These are phyloP conservation scores for Caenorhabditis afra DNA, from an alignment of 2,888 invertebrate species.

Conservation along the genomic window DNA sequence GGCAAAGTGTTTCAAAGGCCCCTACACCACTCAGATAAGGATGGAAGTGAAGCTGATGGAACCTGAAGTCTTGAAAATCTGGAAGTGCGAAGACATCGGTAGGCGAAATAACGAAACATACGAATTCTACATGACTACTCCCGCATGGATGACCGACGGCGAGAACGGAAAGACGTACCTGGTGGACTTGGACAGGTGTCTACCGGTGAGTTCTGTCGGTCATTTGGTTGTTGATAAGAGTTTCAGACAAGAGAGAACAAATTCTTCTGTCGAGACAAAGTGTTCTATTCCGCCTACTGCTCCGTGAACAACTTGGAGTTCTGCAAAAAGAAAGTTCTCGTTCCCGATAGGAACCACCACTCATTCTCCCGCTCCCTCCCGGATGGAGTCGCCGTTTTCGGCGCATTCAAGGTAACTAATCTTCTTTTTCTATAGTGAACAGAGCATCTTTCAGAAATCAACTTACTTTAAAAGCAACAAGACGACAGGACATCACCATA, in stretches of 20 bases:
- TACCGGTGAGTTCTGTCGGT: not conserved
- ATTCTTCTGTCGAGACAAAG: not conserved
- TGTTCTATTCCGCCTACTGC: not conserved
- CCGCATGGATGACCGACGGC: not conserved
- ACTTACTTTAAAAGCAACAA: not conserved
- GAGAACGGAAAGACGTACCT: not conserved
- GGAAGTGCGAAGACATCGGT: slow-evolving; percentile 12
- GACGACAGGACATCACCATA: not conserved
- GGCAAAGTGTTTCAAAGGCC: not conserved
- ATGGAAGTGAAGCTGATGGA: not conserved
- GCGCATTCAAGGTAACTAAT: not conserved
- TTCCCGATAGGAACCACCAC: not conserved
- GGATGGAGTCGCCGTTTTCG: not conserved
- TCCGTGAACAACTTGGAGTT: not conserved
- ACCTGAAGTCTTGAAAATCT: not conserved
- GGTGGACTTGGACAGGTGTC: not conserved
- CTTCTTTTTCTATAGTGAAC: not conserved
- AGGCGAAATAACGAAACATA: not conserved
- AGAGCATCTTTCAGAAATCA: too few species aligned
- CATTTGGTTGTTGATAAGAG: not conserved
- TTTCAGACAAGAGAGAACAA: not conserved
- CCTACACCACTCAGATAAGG: not conserved
- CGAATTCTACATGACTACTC: not conserved
- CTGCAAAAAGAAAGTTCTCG: not conserved
- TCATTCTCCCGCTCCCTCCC: not conserved